phyloP scores from a whole-genome alignment of 2,113 vertebrate genomes.

The Cavia porcellus region DNA sequence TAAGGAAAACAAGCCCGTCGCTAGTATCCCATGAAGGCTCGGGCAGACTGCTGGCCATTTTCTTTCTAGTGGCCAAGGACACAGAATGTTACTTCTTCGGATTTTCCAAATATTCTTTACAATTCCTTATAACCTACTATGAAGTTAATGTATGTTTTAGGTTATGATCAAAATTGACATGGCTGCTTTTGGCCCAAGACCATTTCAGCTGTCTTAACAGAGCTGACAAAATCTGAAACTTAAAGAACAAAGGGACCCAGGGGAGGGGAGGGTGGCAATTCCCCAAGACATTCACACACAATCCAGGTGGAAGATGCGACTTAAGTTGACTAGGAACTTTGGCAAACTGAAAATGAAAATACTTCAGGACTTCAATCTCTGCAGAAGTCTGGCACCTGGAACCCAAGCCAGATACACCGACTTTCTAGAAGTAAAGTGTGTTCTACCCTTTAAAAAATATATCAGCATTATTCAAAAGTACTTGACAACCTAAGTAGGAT shows the following conservation, averaged over 20 bases:
- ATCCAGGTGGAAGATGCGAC: background rate
- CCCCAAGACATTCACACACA: background rate
- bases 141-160: background rate
- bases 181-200: background rate
- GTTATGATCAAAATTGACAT: background rate
- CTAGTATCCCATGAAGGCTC: background rate
- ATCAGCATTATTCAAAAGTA: constrained; percentile 59
- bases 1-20: background rate
- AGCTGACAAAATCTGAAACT: background rate
- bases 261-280: background rate
- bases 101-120: background rate
- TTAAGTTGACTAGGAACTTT: background rate
- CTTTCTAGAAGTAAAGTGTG: constrained; percentile 29
- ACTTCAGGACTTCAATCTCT: background rate
- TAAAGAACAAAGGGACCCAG: background rate
- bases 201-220: background rate
- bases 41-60: background rate
- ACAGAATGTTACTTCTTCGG: background rate
- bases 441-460: background rate
- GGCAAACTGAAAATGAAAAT: constrained; percentile 2
- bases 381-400: background rate
- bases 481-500: background rate
- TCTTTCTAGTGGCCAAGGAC: background rate
- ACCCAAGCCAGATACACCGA: background rate
- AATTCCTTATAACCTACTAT: background rate